These are phyloP conservation scores for Druon quercuslanigerum DNA, from an alignment of 1,140 invertebrate species.

Conservation along the genomic window DNA sequence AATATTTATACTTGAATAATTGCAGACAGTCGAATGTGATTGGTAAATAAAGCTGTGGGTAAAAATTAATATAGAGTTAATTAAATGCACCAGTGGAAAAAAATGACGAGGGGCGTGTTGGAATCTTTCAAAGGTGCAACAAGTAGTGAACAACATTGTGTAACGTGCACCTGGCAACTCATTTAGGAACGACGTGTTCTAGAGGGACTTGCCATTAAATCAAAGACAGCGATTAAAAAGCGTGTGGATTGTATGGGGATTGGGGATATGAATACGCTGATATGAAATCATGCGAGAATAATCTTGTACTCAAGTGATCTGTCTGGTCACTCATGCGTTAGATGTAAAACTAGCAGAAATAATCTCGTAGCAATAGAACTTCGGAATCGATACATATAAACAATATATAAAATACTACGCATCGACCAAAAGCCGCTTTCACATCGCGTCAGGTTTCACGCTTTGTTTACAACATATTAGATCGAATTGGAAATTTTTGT, in stretches of 20 bases:
- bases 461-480: neutral
- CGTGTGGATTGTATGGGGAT: neutral
- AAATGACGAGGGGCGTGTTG: constrained; percentile 6
- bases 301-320: constrained; percentile 1
- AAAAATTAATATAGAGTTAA: constrained; percentile 12
- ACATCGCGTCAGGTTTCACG: constrained; percentile 8
- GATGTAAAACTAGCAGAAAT: constrained; percentile 16
- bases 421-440: constrained; percentile 12
- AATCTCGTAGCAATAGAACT: constrained; percentile 14
- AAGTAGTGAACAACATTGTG: constrained; percentile 25
- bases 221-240: constrained; percentile 21
- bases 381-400: constrained; percentile 13
- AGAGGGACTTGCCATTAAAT: constrained; percentile 8
- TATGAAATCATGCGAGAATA: neutral
- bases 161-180: constrained; percentile 22
- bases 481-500: too few relatives aligned
- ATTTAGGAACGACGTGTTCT: constrained; percentile 24
- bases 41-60: neutral
- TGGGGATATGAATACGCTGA: neutral
- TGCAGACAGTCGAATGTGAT: neutral
- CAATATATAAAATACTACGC: neutral
- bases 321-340: constrained; percentile 26
- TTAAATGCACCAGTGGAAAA: neutral
- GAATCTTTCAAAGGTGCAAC: constrained; percentile 30
- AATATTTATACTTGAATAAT: neutral